Evolutionary conservation across 2,888 invertebrate species (phyloP).

Genomic region (Neoscelio sp.): DNA sequence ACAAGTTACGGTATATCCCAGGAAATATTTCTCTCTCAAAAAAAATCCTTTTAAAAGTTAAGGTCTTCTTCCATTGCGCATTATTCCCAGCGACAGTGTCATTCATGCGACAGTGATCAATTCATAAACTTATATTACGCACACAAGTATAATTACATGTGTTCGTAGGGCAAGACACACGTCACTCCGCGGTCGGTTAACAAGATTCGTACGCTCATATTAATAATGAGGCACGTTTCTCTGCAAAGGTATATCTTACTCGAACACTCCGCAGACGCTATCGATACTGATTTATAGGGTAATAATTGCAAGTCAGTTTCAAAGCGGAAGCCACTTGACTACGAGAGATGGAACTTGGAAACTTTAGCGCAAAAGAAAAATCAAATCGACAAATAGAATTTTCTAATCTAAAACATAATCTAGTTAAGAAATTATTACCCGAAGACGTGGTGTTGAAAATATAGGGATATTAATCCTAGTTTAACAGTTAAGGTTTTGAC

Average conservation of each 20-base stretch:
- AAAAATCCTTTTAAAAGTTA: slow-evolving; percentile 7
- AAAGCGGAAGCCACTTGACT: slow-evolving; percentile 66
- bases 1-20: too few relatives aligned
- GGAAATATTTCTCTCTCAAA: too few relatives aligned
- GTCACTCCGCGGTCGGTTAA: slow-evolving; percentile 63
- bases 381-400: too few relatives aligned
- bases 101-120: slow-evolving; percentile 53
- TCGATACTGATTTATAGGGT: slow-evolving; percentile 75
- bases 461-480: too few relatives aligned
- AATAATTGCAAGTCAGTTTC: slow-evolving; percentile 61
- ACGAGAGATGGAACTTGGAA: too few relatives aligned
- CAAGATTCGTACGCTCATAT: slow-evolving; percentile 67
- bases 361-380: slow-evolving; percentile 25
- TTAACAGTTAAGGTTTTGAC: too few relatives aligned
- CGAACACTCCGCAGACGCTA: slow-evolving; percentile 67
- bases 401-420: too few relatives aligned
- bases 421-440: too few relatives aligned
- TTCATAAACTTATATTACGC: slow-evolving; percentile 53
- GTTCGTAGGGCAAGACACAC: slow-evolving; percentile 47
- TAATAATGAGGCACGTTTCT: slow-evolving; percentile 70
- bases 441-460: too few relatives aligned
- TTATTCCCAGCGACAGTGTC: slow-evolving; percentile 42
- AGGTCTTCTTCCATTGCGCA: slow-evolving; percentile 40
- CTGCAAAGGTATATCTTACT: slow-evolving; percentile 66
- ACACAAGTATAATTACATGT: slow-evolving; percentile 61